phyloP scores from a whole-genome alignment of 2,797 vertebrate species.

The Coregonus suidteri region DNA sequence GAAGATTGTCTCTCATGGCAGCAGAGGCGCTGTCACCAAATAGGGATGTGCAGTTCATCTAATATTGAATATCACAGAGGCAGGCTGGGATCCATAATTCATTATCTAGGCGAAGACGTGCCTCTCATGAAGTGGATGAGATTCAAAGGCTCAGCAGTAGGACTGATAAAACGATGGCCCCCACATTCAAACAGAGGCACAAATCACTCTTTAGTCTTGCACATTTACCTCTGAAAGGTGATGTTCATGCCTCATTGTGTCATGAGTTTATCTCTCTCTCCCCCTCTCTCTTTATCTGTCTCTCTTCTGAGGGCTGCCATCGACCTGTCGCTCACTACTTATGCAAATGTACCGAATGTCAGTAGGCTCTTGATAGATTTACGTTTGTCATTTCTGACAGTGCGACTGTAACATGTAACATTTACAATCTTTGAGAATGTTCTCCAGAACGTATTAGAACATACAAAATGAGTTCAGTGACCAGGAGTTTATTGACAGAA shows the following conservation, averaged over 20 bases:
- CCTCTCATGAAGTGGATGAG: conserved; percentile 69
- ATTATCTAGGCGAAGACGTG: conserved; percentile 76
- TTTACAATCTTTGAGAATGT: neutral
- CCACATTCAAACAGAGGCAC: conserved; percentile 43
- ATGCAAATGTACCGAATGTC: conserved; percentile 36
- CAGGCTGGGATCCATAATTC: conserved; percentile 73
- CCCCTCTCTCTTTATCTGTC: neutral
- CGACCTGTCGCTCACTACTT: conserved; percentile 34
- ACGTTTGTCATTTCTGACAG: conserved; percentile 51
- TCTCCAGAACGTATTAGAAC: no score
- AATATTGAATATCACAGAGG: conserved; percentile 75
- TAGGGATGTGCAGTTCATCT: conserved; percentile 73
- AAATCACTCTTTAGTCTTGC: conserved; percentile 37
- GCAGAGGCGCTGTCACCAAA: conserved; percentile 63
- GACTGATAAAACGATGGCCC: conserved; percentile 50
- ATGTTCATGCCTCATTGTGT: conserved; percentile 54
- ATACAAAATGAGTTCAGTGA: no score
- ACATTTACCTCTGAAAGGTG: conserved; percentile 46
- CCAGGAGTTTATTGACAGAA: neutral
- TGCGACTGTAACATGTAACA: conserved; percentile 48
- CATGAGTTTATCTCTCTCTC: conserved; percentile 30
- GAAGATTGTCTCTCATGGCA: conserved; percentile 61
- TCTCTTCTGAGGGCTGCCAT: neutral
- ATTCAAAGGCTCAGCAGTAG: conserved; percentile 64
- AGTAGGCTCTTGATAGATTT: conserved; percentile 14